A percentile compares a stretch with the other conserved stretches of the same genome.
These are phyloP conservation scores for Drosophila ogumai DNA, from an alignment of 1,140 invertebrate species.

Conservation along the genomic window DNA sequence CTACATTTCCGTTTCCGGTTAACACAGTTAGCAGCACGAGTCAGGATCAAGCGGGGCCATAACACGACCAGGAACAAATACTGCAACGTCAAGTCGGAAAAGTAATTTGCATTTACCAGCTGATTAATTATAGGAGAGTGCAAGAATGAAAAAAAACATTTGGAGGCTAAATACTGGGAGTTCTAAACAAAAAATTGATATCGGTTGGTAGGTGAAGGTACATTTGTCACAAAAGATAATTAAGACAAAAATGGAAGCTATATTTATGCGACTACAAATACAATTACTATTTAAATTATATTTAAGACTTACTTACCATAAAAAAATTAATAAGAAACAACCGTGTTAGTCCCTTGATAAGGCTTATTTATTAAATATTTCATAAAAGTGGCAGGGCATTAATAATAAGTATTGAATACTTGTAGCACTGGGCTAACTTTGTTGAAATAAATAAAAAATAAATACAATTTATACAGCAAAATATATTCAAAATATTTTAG, in stretches of 20 bases:
- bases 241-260: background rate
- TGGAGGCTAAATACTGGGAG: background rate
- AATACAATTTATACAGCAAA: no score
- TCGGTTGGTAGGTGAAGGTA: background rate
- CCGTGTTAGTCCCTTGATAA: no score
- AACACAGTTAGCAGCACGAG: conserved; percentile 66
- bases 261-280: no score
- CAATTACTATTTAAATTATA: no score
- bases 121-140: conserved; percentile 65
- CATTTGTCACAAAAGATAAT: background rate
- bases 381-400: no score
- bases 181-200: background rate
- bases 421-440: no score
- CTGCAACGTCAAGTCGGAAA: conserved; percentile 64
- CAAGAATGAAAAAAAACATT: conserved; percentile 5
- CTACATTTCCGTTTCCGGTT: conserved; percentile 79
- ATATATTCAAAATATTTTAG: background rate
- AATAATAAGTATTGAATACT: no score
- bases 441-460: no score
- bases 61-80: conserved; percentile 45
- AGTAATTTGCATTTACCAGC: conserved; percentile 70
- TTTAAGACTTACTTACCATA: no score
- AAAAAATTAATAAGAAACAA: no score
- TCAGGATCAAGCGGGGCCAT: conserved; percentile 16
- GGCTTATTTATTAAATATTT: no score